These are phyloP conservation scores for Geotrupes spiniger DNA, from an alignment of 2,888 invertebrate genomes.

Conservation along the genomic window DNA sequence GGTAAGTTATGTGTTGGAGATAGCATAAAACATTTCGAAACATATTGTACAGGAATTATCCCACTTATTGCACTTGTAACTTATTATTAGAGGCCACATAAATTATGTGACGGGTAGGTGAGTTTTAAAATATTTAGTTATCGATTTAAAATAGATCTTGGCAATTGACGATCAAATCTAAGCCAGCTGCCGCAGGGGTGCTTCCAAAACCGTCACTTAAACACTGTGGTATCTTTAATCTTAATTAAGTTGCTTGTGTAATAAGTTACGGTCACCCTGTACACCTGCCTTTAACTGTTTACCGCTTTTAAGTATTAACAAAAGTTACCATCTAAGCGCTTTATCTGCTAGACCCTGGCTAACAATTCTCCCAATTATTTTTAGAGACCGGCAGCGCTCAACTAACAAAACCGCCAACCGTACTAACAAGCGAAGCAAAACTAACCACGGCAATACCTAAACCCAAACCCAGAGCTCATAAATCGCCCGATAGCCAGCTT, in stretches of 20 bases:
- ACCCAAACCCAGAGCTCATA: constrained; percentile 42
- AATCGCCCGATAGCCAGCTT: constrained; percentile 35
- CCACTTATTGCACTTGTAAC: too few species aligned
- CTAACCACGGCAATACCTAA: constrained; percentile 38
- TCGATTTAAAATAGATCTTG: too few species aligned
- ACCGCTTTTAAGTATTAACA: constrained; percentile 3
- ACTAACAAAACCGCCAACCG: constrained; percentile 40
- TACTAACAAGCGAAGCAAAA: constrained; percentile 35
- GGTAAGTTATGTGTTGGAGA: constrained; percentile 29
- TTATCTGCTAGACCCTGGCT: constrained; percentile 46
- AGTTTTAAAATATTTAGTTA: too few species aligned
- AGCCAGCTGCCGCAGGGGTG: too few species aligned
- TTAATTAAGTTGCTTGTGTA: too few species aligned
- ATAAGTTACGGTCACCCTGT: too few species aligned
- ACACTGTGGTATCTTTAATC: too few species aligned
- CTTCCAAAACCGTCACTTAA: too few species aligned
- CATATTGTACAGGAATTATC: too few species aligned
- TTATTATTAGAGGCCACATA: too few species aligned
- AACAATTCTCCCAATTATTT: constrained; percentile 49
- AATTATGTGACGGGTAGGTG: too few species aligned
- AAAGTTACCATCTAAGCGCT: constrained; percentile 8
- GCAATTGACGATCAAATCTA: too few species aligned
- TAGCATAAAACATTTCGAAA: constrained; percentile 16
- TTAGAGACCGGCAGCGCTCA: constrained; percentile 48
- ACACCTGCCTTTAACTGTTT: constrained; percentile 37